Evolutionary conservation across 2,888 invertebrate genomes (phyloP), one percentile per base, ranked within the genome.

Genomic region (Acrobasis repandana): DNA sequence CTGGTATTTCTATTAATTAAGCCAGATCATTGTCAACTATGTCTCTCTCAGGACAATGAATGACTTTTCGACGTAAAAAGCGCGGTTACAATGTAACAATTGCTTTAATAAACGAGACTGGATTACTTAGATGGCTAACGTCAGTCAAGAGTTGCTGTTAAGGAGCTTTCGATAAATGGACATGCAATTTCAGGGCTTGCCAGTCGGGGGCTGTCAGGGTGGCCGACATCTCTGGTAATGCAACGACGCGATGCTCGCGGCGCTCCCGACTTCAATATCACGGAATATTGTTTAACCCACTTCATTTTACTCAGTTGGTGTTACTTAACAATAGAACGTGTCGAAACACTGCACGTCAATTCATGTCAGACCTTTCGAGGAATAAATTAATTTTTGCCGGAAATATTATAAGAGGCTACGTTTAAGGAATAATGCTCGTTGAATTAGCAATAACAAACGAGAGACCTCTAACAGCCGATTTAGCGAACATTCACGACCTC

Each of bases 211-310:
- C 79, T 77, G 83, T 76, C 88, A 74, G 81, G 86, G 89, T 87
- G 87, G 88, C 81, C 85, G 82, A 66, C 65, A 62, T 62, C 66
- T 75, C 77, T 85, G 85, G 86, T 75, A 86, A 86, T 83, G 80
- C 81, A 81, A 82, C 74, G 76, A 67, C 70, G 86, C 74, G 76
- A 67, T 70, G 86, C 86, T 80, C 75, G 76, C 65, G 85, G 86
- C 87, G 80, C 83, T 84, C 84, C 82, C 80, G 86, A 83, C 85
- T 84, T 82, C 79, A 82, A 86, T 86, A 86, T 85, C 86, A 82
- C 80, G 78, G 85, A 83, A 81, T 49, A 49, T 49, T 49, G 58
- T 49, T 58, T 48, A 58, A 36, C 47, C 48, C n/a, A 58, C 49
- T 58, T 58, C 54, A 54, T 38, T 54, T 43, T 38, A 36, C 34